Evolutionary conservation across 2,797 vertebrate genomes (phyloP).

Genomic region (Mus minutoides): DNA sequence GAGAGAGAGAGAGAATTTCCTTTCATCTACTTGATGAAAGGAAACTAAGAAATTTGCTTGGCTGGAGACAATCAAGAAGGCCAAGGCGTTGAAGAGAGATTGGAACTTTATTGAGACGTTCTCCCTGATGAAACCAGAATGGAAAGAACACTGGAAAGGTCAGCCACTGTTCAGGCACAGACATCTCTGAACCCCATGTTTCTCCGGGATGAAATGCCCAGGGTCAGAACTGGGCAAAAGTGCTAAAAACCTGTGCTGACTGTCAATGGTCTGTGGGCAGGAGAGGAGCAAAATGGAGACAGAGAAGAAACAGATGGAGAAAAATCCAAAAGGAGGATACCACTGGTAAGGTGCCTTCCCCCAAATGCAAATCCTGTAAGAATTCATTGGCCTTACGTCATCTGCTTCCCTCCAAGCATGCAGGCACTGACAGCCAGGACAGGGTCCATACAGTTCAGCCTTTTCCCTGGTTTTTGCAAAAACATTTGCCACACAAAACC

Average conservation of each 20-base stretch:
- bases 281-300: background rate
- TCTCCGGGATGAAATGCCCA: background rate
- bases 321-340: background rate
- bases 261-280: background rate
- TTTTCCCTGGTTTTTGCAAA: background rate
- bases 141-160: conserved; percentile 60
- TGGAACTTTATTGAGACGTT: conserved; percentile 78
- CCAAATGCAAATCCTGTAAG: conserved; percentile 29
- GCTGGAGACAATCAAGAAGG: background rate
- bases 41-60: background rate
- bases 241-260: background rate
- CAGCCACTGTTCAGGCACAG: conserved; percentile 38
- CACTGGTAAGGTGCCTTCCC: background rate
- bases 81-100: conserved; percentile 61
- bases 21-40: background rate
- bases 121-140: conserved; percentile 64
- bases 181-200: conserved; percentile 34
- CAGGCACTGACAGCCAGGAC: background rate
- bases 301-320: background rate
- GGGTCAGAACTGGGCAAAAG: conserved; percentile 27
- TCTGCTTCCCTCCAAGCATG: background rate
- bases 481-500: conserved; percentile 28
- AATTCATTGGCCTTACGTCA: conserved; percentile 6
- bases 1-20: no score
- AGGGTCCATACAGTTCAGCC: background rate